phyloP scores from a whole-genome alignment of 2,797 vertebrate species.

The Distichodus sexfasciatus region DNA sequence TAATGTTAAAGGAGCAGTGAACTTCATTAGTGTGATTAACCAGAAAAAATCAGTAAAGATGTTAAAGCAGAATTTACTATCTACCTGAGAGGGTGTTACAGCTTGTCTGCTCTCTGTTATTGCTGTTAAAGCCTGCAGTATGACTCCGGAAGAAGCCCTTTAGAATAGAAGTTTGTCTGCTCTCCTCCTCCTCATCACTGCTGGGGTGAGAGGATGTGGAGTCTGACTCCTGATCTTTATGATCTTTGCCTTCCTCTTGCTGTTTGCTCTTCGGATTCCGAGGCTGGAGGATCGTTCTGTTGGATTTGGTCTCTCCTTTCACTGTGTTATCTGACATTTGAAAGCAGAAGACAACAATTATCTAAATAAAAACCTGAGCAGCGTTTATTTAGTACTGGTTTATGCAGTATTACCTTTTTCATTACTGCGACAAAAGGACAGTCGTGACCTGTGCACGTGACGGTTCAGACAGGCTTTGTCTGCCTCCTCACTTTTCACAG shows the following conservation, averaged over 20 bases:
- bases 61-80: not conserved
- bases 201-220: constrained; percentile 73
- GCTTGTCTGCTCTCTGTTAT: constrained; percentile 43
- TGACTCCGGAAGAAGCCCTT: constrained; percentile 50
- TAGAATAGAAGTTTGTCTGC: constrained; percentile 35
- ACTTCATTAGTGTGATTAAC: too few relatives aligned
- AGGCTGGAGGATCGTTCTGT: not conserved
- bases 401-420: constrained; percentile 65
- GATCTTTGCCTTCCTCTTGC: not conserved
- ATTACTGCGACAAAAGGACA: constrained; percentile 69
- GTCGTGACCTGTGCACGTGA: constrained; percentile 65
- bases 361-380: not conserved
- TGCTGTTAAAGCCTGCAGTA: constrained; percentile 52
- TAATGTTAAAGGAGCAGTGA: too few relatives aligned
- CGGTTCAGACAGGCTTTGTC: constrained; percentile 63
- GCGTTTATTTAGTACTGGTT: not conserved
- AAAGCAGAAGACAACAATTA: not conserved
- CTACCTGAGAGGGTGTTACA: constrained; percentile 74
- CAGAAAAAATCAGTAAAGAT: too few relatives aligned
- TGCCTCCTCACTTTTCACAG: constrained; percentile 70
- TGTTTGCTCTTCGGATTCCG: not conserved
- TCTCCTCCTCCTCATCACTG: constrained; percentile 68
- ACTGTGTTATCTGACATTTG: constrained; percentile 57
- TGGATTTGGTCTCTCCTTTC: constrained; percentile 17
- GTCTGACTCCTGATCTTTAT: constrained; percentile 42